These are phyloP conservation scores for Drosophila kuntzei DNA, from an alignment of 2,888 invertebrate species.

Conservation along the genomic window DNA sequence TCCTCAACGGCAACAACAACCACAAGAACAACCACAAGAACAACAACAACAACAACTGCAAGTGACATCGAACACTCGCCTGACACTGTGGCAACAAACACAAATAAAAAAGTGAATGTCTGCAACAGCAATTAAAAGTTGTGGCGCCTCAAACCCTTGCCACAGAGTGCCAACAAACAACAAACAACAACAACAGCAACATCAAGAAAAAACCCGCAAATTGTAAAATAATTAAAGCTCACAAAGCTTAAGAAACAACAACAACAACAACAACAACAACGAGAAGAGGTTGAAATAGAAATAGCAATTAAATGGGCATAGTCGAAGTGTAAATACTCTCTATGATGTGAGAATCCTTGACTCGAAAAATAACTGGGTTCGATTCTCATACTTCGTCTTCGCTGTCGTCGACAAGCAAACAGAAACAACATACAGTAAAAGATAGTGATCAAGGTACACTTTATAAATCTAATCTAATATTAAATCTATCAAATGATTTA, in stretches of 20 bases:
- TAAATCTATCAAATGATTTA: too few relatives aligned
- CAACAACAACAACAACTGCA: constrained; percentile 1
- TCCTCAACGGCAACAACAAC: constrained; percentile 31
- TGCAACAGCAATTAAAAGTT: constrained; percentile 64
- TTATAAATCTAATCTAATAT: too few relatives aligned
- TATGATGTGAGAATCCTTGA: not conserved
- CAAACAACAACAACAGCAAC: constrained; percentile 13
- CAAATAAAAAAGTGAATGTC: constrained; percentile 64
- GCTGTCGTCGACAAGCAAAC: too few relatives aligned
- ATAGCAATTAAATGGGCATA: not conserved
- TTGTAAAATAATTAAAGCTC: constrained; percentile 52
- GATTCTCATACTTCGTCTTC: not conserved
- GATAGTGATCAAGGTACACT: too few relatives aligned
- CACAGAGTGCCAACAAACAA: constrained; percentile 16
- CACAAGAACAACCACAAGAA: not conserved
- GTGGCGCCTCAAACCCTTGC: constrained; percentile 57
- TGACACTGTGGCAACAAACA: constrained; percentile 21
- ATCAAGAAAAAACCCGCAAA: constrained; percentile 9
- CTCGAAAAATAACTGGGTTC: too few relatives aligned
- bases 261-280: not conserved
- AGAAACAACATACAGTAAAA: too few relatives aligned
- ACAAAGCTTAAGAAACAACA: constrained; percentile 21
- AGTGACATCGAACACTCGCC: constrained; percentile 45
- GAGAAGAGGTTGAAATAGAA: not conserved
- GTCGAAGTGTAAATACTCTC: not conserved